phyloP scores from a whole-genome alignment of 2,888 invertebrate genomes.

The Tinea pellionella region DNA sequence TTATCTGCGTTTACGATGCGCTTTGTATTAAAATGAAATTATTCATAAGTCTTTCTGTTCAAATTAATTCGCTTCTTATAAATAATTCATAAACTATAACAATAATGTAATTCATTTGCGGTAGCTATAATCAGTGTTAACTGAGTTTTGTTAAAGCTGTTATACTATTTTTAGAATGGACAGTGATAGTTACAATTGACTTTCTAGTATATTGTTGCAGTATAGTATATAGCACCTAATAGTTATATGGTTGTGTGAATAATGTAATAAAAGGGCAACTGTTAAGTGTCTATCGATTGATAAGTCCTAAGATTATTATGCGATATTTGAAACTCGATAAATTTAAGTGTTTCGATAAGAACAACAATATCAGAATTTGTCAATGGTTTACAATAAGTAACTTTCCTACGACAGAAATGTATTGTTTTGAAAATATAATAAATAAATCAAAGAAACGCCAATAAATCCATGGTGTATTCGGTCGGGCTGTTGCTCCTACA shows the following conservation, averaged over 20 bases:
- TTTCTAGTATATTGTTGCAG: too few relatives aligned
- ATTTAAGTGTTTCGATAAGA: background rate
- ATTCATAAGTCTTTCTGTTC: background rate
- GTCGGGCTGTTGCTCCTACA: background rate
- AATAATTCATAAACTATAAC: background rate
- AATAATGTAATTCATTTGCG: background rate
- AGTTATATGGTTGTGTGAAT: background rate
- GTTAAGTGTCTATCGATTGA: background rate
- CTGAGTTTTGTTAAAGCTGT: background rate
- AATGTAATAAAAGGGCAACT: background rate
- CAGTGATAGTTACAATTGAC: background rate
- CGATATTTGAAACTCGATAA: conserved; percentile 4
- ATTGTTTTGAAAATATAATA: conserved; percentile 3
- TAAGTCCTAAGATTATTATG: conserved; percentile 5
- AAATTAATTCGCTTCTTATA: background rate
- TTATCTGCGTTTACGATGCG: background rate
- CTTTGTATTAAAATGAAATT: background rate
- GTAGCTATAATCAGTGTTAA: background rate
- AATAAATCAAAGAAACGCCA: conserved; percentile 6
- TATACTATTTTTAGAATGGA: background rate
- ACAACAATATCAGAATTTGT: background rate
- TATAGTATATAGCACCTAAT: background rate
- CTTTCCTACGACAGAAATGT: background rate
- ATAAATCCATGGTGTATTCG: conserved; percentile 4
- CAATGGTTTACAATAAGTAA: background rate